Conservation (phyloP, 2,888 invertebrate species). For the Idaea straminata region DNA sequence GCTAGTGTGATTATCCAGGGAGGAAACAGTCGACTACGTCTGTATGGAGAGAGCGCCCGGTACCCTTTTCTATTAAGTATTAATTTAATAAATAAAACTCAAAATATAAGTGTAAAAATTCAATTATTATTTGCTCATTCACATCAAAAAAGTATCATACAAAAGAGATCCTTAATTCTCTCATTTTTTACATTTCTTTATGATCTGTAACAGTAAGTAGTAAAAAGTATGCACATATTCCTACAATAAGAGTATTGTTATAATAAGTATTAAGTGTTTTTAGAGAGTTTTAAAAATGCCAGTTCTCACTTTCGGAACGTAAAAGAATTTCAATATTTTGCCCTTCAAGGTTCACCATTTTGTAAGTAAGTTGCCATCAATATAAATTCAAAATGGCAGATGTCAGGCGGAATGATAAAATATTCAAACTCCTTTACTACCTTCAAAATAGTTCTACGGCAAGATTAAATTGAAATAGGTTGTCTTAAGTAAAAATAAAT, state of each 20-base stretch:
- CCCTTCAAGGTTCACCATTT: background rate
- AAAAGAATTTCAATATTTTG: too few species aligned
- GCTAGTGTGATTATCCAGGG: too few species aligned
- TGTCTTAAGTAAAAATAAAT: slow-evolving; percentile 4
- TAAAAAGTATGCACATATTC: too few species aligned
- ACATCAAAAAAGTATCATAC: background rate
- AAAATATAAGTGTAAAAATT: slow-evolving; percentile 11
- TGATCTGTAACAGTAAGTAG: too few species aligned
- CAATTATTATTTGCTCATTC: slow-evolving; percentile 8
- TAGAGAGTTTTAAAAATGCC: too few species aligned
- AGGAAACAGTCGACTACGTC: too few species aligned
- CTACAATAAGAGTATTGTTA: too few species aligned
- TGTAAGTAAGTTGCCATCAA: background rate
- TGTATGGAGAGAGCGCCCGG: too few species aligned
- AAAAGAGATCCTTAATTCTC: background rate
- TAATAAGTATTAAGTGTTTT: too few species aligned
- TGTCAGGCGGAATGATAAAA: background rate
- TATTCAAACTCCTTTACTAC: background rate
- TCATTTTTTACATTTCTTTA: too few species aligned
- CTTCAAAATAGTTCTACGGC: slow-evolving; percentile 2
- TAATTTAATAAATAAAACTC: background rate
- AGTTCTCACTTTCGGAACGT: too few species aligned
- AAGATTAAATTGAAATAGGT: slow-evolving; percentile 9
- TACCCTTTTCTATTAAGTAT: background rate
- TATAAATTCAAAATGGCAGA: background rate